phyloP scores from a whole-genome alignment of 2,888 invertebrate species.

The Entomobrya proxima region DNA sequence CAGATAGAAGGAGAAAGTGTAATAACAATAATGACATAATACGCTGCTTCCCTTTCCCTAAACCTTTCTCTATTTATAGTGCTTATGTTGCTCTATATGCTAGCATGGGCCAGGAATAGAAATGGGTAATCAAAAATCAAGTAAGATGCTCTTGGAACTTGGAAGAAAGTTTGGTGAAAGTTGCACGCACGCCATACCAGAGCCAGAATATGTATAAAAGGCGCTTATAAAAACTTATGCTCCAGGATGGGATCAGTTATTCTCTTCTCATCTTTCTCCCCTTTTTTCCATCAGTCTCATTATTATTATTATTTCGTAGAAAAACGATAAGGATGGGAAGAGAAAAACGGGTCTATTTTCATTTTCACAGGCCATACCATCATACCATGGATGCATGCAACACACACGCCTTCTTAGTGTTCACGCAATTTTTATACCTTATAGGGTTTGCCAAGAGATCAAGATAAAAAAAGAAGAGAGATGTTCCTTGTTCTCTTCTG shows the following conservation, averaged over 20 bases:
- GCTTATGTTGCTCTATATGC: constrained; percentile 27
- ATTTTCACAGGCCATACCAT: constrained; percentile 19
- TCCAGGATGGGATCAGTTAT: constrained; percentile 45
- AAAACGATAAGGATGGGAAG: constrained; percentile 31
- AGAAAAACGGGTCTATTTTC: neutral
- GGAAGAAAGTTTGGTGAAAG: neutral
- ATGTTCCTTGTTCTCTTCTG: too few relatives aligned
- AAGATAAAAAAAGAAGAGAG: too few relatives aligned
- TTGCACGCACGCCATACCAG: constrained; percentile 43
- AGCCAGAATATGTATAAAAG: constrained; percentile 18
- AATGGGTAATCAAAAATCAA: constrained; percentile 66
- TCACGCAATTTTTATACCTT: constrained; percentile 23
- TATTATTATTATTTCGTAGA: constrained; percentile 53
- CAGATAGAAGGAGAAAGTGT: constrained; percentile 11
- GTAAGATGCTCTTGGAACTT: constrained; percentile 31
- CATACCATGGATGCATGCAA: too few relatives aligned
- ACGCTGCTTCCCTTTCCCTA: constrained; percentile 35
- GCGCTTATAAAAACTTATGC: constrained; percentile 37
- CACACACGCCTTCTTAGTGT: too few relatives aligned
- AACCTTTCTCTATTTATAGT: constrained; percentile 25
- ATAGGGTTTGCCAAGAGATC: too few relatives aligned
- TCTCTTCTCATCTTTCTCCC: constrained; percentile 45
- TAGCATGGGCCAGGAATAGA: constrained; percentile 57
- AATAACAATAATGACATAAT: constrained; percentile 64
- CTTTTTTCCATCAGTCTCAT: constrained; percentile 45